Percentiles rank a stretch among this genome's conserved stretches.
Evolutionary conservation across 1,140 invertebrate species (phyloP).

Genomic region (Drosophila teissieri): DNA sequence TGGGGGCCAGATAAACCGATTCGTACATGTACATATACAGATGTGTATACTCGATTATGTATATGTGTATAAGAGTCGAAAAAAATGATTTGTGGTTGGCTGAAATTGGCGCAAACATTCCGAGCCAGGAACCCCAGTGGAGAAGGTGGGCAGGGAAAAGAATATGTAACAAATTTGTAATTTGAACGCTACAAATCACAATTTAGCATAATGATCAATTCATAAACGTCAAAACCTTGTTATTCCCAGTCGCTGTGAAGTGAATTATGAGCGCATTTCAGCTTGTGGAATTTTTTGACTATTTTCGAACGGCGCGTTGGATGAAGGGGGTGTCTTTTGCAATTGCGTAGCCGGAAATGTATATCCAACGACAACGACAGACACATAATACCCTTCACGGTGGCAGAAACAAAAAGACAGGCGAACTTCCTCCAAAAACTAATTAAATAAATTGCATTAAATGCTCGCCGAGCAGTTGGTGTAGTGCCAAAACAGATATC

Average conservation of each 20-base stretch:
- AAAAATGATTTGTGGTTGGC: conserved; percentile 74
- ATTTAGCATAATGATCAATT: conserved; percentile 84
- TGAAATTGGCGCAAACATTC: conserved; percentile 61
- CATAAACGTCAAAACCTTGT: conserved; percentile 76
- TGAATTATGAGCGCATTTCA: conserved; percentile 64
- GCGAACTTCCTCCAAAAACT: conserved; percentile 67
- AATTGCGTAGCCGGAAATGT: conserved; percentile 32
- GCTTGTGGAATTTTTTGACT: conserved; percentile 46
- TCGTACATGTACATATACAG: conserved; percentile 10
- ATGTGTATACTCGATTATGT: conserved; percentile 19
- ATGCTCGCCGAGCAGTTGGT: conserved; percentile 35
- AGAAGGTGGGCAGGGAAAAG: conserved; percentile 11
- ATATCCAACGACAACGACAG: conserved; percentile 12
- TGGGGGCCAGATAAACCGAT: conserved; percentile 48
- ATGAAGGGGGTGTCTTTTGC: not conserved
- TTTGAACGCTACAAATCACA: conserved; percentile 83
- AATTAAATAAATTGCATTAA: conserved; percentile 78
- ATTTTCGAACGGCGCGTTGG: conserved; percentile 4
- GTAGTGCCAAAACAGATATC: conserved; percentile 57
- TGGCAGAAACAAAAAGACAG: conserved; percentile 9
- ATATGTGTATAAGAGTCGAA: conserved; percentile 31
- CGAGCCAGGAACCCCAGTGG: conserved; percentile 17
- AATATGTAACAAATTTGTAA: conserved; percentile 80
- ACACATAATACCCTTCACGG: conserved; percentile 12
- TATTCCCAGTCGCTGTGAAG: conserved; percentile 39